These are phyloP conservation scores for Drosophila parvula DNA, from an alignment of 1,140 invertebrate genomes.

Conservation along the genomic window DNA sequence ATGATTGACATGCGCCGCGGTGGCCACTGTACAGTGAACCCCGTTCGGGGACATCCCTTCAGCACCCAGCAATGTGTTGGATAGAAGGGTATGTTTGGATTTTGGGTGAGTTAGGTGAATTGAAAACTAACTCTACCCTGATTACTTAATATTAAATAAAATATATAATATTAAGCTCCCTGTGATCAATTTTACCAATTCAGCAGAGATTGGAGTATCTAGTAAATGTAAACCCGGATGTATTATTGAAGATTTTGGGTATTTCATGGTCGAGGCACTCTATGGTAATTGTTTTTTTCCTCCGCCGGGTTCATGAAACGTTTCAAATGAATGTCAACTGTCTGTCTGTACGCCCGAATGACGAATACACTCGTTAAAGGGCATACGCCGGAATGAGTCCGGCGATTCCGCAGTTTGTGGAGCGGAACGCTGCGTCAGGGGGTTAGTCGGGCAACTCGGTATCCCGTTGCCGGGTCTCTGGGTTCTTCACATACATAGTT, in stretches of 20 bases:
- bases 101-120: not conserved
- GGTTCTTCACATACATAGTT: constrained; percentile 34
- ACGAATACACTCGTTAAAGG: constrained; percentile 81
- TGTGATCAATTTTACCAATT: not conserved
- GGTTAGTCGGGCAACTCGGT: constrained; percentile 45
- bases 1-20: constrained; percentile 79
- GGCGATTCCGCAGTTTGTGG: constrained; percentile 57
- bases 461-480: constrained; percentile 12
- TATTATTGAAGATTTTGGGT: not conserved
- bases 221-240: not conserved
- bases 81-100: not conserved
- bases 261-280: not conserved
- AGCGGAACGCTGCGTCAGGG: constrained; percentile 55
- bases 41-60: constrained; percentile 43
- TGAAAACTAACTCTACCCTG: too few relatives aligned
- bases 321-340: constrained; percentile 80
- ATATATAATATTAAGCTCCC: too few relatives aligned
- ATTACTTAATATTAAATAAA: too few relatives aligned
- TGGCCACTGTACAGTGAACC: constrained; percentile 51
- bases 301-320: constrained; percentile 37
- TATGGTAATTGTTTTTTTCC: constrained; percentile 6
- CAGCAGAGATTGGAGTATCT: too few relatives aligned
- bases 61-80: not conserved
- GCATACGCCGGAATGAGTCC: constrained; percentile 75
- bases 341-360: constrained; percentile 68